These are phyloP conservation scores for Bombylius discolor DNA, from an alignment of 2,888 invertebrate genomes.

Conservation along the genomic window DNA sequence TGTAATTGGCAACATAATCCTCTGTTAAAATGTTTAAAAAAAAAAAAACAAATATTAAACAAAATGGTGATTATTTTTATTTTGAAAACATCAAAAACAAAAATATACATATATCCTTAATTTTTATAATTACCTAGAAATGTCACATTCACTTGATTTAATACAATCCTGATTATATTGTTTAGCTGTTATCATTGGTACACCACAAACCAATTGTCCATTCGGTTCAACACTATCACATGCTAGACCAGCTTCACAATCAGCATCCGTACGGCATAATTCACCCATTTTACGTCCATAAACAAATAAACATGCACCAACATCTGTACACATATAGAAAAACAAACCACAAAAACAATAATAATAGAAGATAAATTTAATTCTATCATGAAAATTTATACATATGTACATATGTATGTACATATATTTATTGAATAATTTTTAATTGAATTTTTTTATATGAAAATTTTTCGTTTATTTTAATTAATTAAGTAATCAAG, in stretches of 20 bases:
- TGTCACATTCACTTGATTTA: conserved; percentile 74
- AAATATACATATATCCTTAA: not conserved
- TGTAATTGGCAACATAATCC: conserved; percentile 81
- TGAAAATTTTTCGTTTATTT: too few relatives aligned
- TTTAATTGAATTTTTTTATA: too few relatives aligned
- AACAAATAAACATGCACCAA: conserved; percentile 52
- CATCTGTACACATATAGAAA: conserved; percentile 31
- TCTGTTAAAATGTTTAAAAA: conserved; percentile 28
- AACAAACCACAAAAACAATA: too few relatives aligned
- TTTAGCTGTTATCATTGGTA: conserved; percentile 61
- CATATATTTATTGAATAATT: too few relatives aligned
- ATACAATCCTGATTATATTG: conserved; percentile 75
- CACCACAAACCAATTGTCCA: conserved; percentile 60
- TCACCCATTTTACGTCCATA: conserved; percentile 70
- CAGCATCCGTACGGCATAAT: conserved; percentile 66
- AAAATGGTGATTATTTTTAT: not conserved
- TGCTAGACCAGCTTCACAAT: conserved; percentile 70
- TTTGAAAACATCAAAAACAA: not conserved
- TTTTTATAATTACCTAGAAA: conserved; percentile 37
- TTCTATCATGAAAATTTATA: too few relatives aligned
- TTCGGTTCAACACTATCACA: conserved; percentile 46
- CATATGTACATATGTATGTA: too few relatives aligned
- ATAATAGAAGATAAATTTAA: too few relatives aligned
- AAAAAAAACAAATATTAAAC: not conserved
- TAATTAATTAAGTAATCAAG: too few relatives aligned